phyloP scores from a whole-genome alignment of 2,797 vertebrate species.

The Nyctalus aviator region DNA sequence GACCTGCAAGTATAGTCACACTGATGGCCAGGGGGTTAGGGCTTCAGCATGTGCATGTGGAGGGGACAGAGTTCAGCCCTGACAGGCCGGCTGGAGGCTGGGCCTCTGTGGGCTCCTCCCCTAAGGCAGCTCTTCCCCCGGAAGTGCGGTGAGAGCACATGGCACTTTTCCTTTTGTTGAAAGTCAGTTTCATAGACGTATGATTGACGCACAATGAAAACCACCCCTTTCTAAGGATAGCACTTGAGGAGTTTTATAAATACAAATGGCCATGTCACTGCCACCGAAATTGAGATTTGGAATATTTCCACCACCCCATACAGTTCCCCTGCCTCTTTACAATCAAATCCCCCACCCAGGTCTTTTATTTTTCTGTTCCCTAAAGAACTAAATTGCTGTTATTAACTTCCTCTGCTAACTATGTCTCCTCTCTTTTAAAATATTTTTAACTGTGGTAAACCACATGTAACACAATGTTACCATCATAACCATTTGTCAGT shows the following conservation, averaged over 20 bases:
- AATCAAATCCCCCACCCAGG: background rate
- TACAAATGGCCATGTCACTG: background rate
- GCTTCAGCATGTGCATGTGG: background rate
- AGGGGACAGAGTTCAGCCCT: background rate
- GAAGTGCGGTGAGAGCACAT: accelerated
- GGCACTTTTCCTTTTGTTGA: background rate
- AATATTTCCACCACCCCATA: background rate
- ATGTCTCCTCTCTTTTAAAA: background rate
- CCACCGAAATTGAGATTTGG: background rate
- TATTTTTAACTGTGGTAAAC: background rate
- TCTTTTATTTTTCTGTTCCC: background rate
- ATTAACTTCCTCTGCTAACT: background rate
- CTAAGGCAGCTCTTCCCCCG: background rate
- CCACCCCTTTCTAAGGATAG: background rate
- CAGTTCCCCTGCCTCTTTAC: background rate
- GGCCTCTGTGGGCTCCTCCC: background rate
- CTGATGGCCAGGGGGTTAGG: background rate
- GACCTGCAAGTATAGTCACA: background rate
- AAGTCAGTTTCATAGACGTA: background rate
- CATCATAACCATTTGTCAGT: background rate
- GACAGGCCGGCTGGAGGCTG: background rate
- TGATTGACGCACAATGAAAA: background rate
- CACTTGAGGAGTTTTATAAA: background rate
- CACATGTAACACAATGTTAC: too few species aligned
- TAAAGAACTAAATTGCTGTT: background rate